phyloP scores from a whole-genome alignment of 2,888 invertebrate species.

The Chirona hameri region DNA sequence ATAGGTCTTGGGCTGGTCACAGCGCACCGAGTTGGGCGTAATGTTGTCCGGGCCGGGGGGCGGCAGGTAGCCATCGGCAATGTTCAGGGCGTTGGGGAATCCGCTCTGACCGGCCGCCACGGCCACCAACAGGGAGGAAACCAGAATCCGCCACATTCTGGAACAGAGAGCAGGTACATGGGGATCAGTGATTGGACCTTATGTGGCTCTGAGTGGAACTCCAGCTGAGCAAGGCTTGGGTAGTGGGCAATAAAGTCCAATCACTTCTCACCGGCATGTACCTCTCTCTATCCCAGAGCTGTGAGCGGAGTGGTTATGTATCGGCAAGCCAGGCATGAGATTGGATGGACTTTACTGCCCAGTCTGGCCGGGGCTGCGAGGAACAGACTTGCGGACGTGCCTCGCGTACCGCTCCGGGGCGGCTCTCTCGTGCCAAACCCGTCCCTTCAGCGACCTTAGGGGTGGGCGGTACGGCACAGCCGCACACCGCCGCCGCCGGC shows the following conservation, averaged over 20 bases:
- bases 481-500: too few species aligned
- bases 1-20: not conserved
- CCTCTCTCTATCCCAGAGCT: slow-evolving; percentile 35
- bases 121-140: not conserved
- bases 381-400: too few species aligned
- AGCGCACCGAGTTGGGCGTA: not conserved
- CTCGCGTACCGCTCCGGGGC: too few species aligned
- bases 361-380: too few species aligned
- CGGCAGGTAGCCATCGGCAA: not conserved
- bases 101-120: not conserved
- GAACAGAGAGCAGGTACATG: slow-evolving; percentile 9
- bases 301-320: slow-evolving; percentile 33
- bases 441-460: too few species aligned
- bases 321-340: too few species aligned
- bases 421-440: too few species aligned
- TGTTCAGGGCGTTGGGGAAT: not conserved
- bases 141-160: slow-evolving; percentile 27
- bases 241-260: slow-evolving; percentile 26
- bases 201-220: not conserved
- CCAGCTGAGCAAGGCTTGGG: not conserved
- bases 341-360: too few species aligned
- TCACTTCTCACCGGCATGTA: slow-evolving; percentile 33
- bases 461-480: too few species aligned
- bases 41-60: not conserved
- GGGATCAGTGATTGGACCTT: slow-evolving; percentile 27